phyloP scores from a whole-genome alignment of 2,797 vertebrate species.

The Eospalax fontanierii region DNA sequence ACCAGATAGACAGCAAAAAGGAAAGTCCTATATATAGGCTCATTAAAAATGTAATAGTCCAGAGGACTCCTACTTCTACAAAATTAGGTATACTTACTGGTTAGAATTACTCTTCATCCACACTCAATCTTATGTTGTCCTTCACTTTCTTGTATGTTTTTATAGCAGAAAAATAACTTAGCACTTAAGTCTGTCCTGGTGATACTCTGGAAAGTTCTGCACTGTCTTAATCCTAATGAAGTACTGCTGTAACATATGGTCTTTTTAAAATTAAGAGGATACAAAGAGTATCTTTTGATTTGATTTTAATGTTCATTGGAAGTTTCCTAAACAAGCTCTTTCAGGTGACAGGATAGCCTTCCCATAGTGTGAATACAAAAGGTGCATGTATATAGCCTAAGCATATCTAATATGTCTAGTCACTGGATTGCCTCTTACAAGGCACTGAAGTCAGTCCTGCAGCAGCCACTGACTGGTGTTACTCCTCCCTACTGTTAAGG shows the following conservation, averaged over 20 bases:
- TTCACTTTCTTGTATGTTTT: neutral
- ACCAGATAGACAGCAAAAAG: neutral
- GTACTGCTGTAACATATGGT: neutral
- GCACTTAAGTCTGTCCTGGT: slow-evolving; percentile 15
- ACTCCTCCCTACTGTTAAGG: neutral
- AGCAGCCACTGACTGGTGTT: neutral
- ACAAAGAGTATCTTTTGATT: neutral
- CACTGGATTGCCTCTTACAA: neutral
- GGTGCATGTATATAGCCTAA: neutral
- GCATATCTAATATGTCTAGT: too few relatives aligned
- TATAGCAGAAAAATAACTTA: neutral
- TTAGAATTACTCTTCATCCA: neutral
- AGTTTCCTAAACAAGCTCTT: slow-evolving; percentile 18
- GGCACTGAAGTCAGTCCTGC: neutral
- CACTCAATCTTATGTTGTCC: neutral
- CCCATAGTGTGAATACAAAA: neutral
- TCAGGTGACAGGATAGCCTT: neutral
- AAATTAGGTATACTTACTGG: neutral
- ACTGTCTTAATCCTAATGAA: neutral
- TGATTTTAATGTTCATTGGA: slow-evolving; percentile 13
- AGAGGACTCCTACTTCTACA: neutral
- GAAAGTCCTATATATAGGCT: neutral
- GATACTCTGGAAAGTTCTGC: neutral
- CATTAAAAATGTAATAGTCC: slow-evolving; percentile 6
- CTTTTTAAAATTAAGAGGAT: slow-evolving; percentile 50